Evolutionary conservation across 2,113 vertebrate species (phyloP).

Genomic region (Phrynosoma platyrhinos): DNA sequence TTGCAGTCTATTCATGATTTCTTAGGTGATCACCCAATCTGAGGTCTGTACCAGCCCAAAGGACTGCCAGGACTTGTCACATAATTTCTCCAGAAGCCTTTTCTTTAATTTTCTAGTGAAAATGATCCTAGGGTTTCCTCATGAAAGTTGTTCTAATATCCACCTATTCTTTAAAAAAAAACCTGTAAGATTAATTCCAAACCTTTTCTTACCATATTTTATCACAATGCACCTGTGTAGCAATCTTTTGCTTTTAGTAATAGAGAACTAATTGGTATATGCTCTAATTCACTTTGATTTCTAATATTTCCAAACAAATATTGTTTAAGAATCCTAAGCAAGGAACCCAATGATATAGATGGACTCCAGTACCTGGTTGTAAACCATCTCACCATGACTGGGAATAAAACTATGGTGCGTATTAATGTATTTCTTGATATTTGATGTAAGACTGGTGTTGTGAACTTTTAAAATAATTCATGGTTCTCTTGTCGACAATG

Average conservation of each 20-base stretch:
- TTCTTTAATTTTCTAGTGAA: neutral
- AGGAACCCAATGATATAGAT: slow-evolving; percentile 76
- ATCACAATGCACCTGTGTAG: neutral
- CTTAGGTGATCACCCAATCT: neutral
- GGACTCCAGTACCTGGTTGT: slow-evolving; percentile 75
- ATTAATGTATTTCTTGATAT: neutral
- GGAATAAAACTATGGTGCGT: slow-evolving; percentile 72
- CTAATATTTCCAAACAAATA: neutral
- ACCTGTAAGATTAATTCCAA: neutral
- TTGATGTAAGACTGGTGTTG: neutral
- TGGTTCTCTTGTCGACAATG: neutral
- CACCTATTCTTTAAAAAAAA: neutral
- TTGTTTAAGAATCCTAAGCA: slow-evolving; percentile 76
- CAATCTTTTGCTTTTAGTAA: neutral
- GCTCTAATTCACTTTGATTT: neutral
- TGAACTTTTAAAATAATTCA: neutral
- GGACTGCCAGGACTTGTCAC: neutral
- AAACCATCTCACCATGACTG: slow-evolving; percentile 73
- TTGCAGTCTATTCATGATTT: neutral
- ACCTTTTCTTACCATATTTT: neutral
- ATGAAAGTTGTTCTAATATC: neutral
- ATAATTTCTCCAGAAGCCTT: neutral
- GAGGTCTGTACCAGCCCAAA: neutral
- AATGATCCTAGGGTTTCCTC: neutral
- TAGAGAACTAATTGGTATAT: neutral